Evolutionary conservation across 2,888 invertebrate species (phyloP), one percentile per base, ranked within the genome.

Genomic region (Nineta flava): DNA sequence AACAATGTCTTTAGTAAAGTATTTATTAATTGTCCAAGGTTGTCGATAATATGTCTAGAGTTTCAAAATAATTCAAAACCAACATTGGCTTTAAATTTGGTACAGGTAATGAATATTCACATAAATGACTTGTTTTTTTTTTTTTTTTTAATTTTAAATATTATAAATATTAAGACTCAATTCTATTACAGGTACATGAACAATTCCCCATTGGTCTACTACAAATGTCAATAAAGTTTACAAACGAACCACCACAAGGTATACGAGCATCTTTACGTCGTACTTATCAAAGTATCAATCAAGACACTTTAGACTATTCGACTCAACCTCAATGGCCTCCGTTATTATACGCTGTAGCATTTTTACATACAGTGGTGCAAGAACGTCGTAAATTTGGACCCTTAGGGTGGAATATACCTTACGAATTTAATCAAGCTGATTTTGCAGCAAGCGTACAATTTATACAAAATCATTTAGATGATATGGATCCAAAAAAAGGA

Each of bases 401-500:
- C 0, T 75, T 96, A 12, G 95, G 95, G 9, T 96, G 96, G 96
- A 96, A 96, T 63, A 76, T 95, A 55, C 92, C 94, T 0, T 96
- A 96, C 60, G 95, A 96, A 67, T 96, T 96, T 65, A 92, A 92
- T 69, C 94, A 95, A 70, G 88, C 95, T 0, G 96, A 96, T 65
- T 94, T 94, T 62, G 87, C 90, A 2, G 92, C 95, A 2, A 87
- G 94, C 53, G 87, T 95, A 1, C 94, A 94, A 65, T 96, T 96
- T 64, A 77, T 96, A 52, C 95, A 95, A 65, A 95, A 95, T 65
- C 95, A 96, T 68, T 71, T 96, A 51, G 96, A 96, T 62, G 95
- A 95, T 63, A 87, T 95, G 74, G 95, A 96, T 65, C 90, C 92
- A 0, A 95, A 94, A 63, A 92, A 92, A 71, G 94, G 94, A 17